Percentiles rank a stretch among this genome's conserved stretches.
Conservation (phyloP, 2,888 invertebrate species). For the Troilus luridus region DNA sequence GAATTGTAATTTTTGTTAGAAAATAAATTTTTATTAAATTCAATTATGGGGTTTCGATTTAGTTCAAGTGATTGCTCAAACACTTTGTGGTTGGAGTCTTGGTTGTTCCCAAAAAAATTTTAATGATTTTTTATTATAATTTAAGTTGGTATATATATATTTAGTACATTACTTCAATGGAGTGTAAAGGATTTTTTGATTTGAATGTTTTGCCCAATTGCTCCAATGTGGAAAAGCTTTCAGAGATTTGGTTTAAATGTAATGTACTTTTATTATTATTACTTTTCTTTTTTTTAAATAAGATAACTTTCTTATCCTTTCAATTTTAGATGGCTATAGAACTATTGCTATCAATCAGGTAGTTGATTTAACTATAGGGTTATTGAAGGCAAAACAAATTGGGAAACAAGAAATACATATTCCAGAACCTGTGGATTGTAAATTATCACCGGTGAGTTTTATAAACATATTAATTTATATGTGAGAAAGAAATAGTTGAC, state of each 20-base stretch:
- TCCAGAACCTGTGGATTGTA: conserved; percentile 46
- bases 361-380: conserved; percentile 22
- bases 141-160: not conserved
- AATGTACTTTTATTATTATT: not conserved
- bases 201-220: conserved; percentile 27
- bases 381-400: conserved; percentile 49
- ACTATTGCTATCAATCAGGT: conserved; percentile 48
- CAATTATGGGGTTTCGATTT: no score
- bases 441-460: not conserved
- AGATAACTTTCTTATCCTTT: not conserved
- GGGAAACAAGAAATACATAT: conserved; percentile 30
- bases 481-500: no score
- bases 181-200: conserved; percentile 43
- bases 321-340: conserved; percentile 48
- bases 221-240: not conserved
- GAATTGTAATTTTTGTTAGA: not conserved
- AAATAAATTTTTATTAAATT: no score
- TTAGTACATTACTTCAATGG: not conserved
- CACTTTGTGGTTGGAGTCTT: not conserved
- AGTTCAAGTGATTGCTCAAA: no score
- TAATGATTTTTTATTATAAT: not conserved
- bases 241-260: not conserved
- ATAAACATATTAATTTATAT: not conserved
- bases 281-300: not conserved
- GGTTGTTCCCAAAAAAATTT: not conserved